Evolutionary conservation across 2,797 vertebrate genomes (phyloP), one percentile per base, ranked within the genome.

Genomic region (Sebastiscus tertius): DNA sequence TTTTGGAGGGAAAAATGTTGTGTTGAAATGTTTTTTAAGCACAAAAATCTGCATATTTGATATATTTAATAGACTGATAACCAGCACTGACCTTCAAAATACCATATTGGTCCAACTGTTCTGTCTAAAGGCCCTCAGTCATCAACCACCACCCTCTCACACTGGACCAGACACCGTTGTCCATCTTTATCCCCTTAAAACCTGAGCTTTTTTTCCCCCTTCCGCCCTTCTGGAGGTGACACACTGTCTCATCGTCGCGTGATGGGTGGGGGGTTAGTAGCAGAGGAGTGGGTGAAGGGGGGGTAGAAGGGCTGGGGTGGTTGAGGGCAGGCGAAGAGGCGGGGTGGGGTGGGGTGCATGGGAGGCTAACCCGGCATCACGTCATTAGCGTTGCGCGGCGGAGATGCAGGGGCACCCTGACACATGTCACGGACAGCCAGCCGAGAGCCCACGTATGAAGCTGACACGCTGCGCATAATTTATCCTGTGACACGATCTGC

Each of bases 381-480:
- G 92, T 95, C 93, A 95, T 96, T 95, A 95, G 93, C 92, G 93
- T 94, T 79, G 90, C 36, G 64, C 72, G 58, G 90, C 84, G 85
- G 91, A 95, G 93, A 94, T 69, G 91, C 87, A 88, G 92, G 93
- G 94, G 91, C 93, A 92, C 92, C 89, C 89, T 96, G 95, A 96
- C 95, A 96, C 95, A 94, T 96, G 95, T 96, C 95, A 96, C 85
- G 93, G 93, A 93, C 93, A 93, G 94, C 94, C 93, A 95, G 93
- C 92, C 93, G 68, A 92, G 91, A 87, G 91, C 93, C 93, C 91
- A 92, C 91, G 93, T 93, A 93, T 94, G 94, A 94, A 92, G 89
- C 91, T 95, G 96, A 96, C 96, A 96, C 81, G 85, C 89, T 79
- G 87, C 91, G 95, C 95, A 96, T 96, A 96, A 96, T 96, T 96